Percentiles rank a stretch among this genome's conserved stretches.
These are phyloP conservation scores for Drosophila melanica DNA, from an alignment of 1,140 invertebrate genomes.

Conservation along the genomic window DNA sequence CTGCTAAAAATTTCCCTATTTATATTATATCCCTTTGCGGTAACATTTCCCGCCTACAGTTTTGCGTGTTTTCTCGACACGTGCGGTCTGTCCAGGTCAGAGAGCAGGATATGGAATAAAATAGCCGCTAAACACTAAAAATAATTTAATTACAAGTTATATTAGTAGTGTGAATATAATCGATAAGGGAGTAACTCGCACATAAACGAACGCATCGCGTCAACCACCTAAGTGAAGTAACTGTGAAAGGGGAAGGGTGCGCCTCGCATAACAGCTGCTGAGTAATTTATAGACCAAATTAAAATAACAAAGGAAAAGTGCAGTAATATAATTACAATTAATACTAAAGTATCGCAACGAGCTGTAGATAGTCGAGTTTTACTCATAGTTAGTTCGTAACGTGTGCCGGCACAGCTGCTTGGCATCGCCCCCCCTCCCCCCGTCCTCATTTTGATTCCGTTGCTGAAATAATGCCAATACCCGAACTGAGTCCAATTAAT, in stretches of 20 bases:
- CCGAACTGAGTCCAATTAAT: constrained; percentile 56
- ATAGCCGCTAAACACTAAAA: constrained; percentile 21
- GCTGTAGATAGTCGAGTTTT: not conserved
- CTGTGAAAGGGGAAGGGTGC: constrained; percentile 7
- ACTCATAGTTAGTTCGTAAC: not conserved
- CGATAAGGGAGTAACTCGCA: constrained; percentile 53
- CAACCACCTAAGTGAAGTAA: not conserved
- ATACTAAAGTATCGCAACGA: constrained; percentile 1
- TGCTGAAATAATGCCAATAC: constrained; percentile 67
- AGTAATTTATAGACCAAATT: constrained; percentile 38
- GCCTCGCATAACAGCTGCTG: constrained; percentile 2
- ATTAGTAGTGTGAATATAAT: constrained; percentile 61
- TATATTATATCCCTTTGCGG: constrained; percentile 22
- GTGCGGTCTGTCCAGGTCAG: constrained; percentile 41
- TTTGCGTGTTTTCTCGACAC: constrained; percentile 57
- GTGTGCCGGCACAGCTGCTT: constrained; percentile 5
- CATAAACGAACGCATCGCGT: not conserved
- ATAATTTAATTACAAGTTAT: constrained; percentile 37
- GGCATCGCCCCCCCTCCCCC: not conserved
- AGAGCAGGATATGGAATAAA: constrained; percentile 27
- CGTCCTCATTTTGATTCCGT: not conserved
- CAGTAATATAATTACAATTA: not conserved
- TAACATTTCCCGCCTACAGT: constrained; percentile 57
- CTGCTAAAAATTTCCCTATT: constrained; percentile 40
- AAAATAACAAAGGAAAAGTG: constrained; percentile 28